Evolutionary conservation across 2,113 vertebrate genomes (phyloP).

Genomic region (Dendropsophus ebraccatus): DNA sequence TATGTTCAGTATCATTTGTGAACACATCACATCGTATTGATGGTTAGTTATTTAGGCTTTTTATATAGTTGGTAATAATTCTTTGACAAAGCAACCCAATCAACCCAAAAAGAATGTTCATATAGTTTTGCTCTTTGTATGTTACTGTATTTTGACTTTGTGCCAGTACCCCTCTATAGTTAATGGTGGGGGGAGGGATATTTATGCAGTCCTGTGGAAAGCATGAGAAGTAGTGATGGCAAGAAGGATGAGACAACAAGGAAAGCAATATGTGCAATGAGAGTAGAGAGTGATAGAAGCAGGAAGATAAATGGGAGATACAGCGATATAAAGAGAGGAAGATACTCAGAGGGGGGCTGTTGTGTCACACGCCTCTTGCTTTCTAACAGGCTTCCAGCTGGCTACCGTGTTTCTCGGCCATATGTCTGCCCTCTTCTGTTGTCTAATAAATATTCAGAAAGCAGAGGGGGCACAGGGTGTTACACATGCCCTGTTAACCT

Average conservation of each 20-base stretch:
- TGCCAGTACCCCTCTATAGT: no score
- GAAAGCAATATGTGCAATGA: neutral
- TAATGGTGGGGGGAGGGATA: no score
- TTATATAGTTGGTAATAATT: no score
- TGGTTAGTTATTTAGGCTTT: no score
- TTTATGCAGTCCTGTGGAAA: neutral
- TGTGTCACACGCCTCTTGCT: constrained; percentile 45
- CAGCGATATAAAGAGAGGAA: neutral
- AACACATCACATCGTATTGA: no score
- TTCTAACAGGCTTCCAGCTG: constrained; percentile 58
- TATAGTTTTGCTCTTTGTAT: no score
- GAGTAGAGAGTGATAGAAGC: neutral
- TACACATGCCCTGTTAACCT: constrained; percentile 24
- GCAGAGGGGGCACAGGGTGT: neutral
- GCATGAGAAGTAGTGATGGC: neutral
- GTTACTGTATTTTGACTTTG: no score
- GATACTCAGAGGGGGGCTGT: constrained; percentile 44
- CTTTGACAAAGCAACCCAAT: no score
- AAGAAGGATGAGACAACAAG: neutral
- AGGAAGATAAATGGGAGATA: constrained; percentile 18
- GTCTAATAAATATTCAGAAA: constrained; percentile 52
- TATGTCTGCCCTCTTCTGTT: constrained; percentile 50
- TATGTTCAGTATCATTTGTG: no score
- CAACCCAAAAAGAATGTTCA: no score
- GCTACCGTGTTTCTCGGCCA: constrained; percentile 32